phyloP scores from a whole-genome alignment of 2,113 vertebrate species.

The Balaeniceps rex region DNA sequence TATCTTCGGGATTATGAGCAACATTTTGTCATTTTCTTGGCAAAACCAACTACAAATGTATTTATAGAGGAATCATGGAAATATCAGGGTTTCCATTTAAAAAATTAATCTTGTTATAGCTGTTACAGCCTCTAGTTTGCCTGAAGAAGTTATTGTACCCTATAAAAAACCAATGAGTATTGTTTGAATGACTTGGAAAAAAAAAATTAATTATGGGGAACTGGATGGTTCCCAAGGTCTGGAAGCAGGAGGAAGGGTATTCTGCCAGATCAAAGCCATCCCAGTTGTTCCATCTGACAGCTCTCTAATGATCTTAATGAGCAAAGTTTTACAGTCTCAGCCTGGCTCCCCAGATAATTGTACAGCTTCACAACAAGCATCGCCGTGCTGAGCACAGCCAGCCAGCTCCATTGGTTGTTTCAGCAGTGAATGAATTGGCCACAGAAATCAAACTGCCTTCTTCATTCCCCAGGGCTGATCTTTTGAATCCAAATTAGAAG shows the following conservation, averaged over 20 bases:
- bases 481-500: background rate
- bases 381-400: background rate
- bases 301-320: conserved; percentile 41
- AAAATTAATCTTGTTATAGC: conserved; percentile 6
- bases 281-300: conserved; percentile 44
- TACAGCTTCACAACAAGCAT: background rate
- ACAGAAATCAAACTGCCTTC: background rate
- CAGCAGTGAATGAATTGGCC: background rate
- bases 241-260: background rate
- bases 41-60: background rate
- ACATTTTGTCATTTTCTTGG: conserved; percentile 26
- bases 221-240: conserved; percentile 4
- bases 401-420: background rate
- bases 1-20: background rate
- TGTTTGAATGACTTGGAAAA: background rate
- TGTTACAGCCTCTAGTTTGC: background rate
- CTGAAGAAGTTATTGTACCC: background rate
- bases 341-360: background rate
- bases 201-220: background rate
- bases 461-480: background rate
- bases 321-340: conserved; percentile 13
- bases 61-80: background rate
- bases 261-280: conserved; percentile 42
- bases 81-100: conserved; percentile 2
- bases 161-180: background rate